A percentile compares a stretch with the other conserved stretches of the same genome.
These are phyloP conservation scores for Nymphalis io DNA, from an alignment of 1,140 invertebrate species.

Conservation along the genomic window DNA sequence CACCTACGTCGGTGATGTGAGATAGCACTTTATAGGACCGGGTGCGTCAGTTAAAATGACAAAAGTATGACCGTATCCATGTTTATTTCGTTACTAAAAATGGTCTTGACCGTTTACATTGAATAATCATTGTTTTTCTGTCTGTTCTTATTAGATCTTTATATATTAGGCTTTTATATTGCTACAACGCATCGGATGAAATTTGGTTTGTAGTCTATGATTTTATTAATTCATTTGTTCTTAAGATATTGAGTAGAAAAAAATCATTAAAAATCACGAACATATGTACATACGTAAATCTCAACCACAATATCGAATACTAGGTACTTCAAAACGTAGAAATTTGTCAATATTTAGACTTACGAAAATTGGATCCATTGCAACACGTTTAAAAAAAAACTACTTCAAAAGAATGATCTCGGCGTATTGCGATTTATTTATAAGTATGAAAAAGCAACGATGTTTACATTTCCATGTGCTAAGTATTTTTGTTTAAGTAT, in stretches of 20 bases:
- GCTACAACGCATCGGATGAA: neutral
- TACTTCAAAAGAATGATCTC: neutral
- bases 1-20: slow-evolving; percentile 40
- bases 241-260: no score
- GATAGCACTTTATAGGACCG: slow-evolving; percentile 30
- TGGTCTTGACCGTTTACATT: neutral
- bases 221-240: neutral
- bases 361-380: neutral
- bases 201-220: neutral
- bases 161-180: no score
- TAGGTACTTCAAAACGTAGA: neutral
- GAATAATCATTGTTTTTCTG: neutral
- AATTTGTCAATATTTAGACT: neutral
- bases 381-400: neutral
- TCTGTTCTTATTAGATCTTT: neutral
- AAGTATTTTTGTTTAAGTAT: no score
- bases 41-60: slow-evolving; percentile 31
- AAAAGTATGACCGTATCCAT: neutral
- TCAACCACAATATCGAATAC: neutral
- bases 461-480: no score
- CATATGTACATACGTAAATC: no score
- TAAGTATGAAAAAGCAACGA: no score
- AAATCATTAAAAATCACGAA: no score
- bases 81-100: neutral
- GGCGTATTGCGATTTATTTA: no score